Conservation (phyloP, 2,797 vertebrate species). For the Picus viridis region DNA sequence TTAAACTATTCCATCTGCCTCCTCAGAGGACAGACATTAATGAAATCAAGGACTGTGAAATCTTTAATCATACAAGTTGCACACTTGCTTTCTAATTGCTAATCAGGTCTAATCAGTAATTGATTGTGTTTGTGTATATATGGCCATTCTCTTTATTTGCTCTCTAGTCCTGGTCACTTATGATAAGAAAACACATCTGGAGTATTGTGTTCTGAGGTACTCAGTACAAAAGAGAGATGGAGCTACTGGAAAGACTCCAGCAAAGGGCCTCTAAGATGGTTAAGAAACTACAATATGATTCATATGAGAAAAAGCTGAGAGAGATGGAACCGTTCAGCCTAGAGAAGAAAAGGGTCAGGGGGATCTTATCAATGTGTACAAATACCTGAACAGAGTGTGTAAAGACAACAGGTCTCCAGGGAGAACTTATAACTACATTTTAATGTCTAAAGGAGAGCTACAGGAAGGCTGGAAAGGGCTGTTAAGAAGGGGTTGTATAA, state of each 20-base stretch:
- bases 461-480: too few relatives aligned
- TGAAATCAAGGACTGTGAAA: conserved; percentile 49
- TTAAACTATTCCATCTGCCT: not conserved
- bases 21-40: not conserved
- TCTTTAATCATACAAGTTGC: not conserved
- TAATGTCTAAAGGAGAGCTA: too few relatives aligned
- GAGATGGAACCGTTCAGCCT: not conserved
- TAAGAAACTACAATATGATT: not conserved
- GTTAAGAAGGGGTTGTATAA: too few relatives aligned
- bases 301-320: not conserved
- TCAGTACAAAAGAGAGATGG: not conserved
- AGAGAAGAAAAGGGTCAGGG: not conserved
- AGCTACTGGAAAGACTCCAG: not conserved
- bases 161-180: conserved; percentile 2
- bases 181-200: not conserved
- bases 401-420: not conserved
- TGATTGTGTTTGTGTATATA: not conserved
- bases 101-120: conserved; percentile 5
- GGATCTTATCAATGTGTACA: not conserved
- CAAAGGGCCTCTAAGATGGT: not conserved
- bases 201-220: not conserved
- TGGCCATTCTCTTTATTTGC: conserved; percentile 34
- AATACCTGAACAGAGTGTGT: not conserved
- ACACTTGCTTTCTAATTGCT: not conserved
- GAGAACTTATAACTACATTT: too few relatives aligned